Evolutionary conservation across 1,140 invertebrate genomes (phyloP), one percentile per base, ranked within the genome.

Genomic region (Rhagoletis zephyria): DNA sequence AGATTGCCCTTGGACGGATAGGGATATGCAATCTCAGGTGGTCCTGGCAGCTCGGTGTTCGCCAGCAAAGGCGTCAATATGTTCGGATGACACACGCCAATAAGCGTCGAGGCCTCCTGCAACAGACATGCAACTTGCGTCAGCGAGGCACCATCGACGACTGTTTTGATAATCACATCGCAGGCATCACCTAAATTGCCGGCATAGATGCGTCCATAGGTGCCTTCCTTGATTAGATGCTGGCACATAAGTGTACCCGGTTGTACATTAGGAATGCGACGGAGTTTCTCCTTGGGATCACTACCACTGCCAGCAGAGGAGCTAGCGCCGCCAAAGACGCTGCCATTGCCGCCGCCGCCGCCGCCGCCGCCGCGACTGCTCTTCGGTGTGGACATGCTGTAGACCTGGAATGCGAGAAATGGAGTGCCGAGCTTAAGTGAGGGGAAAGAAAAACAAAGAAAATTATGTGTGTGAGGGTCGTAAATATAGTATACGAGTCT

Each of bases 141-240:
- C 70, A 96, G 94, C 4, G 96, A 96, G 12, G 97, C 97, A 63
- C 96, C 96, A 91, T 97, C 97, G 96, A 94, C 87, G 94, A 95
- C 96, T 48, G 97, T 97, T 94, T 98, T 98, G 86, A 98, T 95
- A 88, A 97, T 95, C 45, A 97, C 96, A 87, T 97, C 96, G 90
- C 97, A 95, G 7, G 96, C 95, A 30, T 95, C 95, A 4, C 95
- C 95, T 89, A 96, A 93, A 59, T 95, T 95, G 56, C 97, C 97
- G 88, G 95, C 95, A 90, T 96, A 97, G 59, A 97, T 95, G 88
- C 95, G 94, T 1, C 97, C 97, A 90, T 97, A 98, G 74, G 97
- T 97, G 30, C 97, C 97, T 94, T 96, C 96, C 89, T 96, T 95
- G 0, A 95, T 94, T 12, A 96, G 91, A 63, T 94, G 95, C 87